Evolutionary conservation across 2,113 vertebrate species (phyloP), one percentile per base, ranked within the genome.

Genomic region (Chauna torquata): DNA sequence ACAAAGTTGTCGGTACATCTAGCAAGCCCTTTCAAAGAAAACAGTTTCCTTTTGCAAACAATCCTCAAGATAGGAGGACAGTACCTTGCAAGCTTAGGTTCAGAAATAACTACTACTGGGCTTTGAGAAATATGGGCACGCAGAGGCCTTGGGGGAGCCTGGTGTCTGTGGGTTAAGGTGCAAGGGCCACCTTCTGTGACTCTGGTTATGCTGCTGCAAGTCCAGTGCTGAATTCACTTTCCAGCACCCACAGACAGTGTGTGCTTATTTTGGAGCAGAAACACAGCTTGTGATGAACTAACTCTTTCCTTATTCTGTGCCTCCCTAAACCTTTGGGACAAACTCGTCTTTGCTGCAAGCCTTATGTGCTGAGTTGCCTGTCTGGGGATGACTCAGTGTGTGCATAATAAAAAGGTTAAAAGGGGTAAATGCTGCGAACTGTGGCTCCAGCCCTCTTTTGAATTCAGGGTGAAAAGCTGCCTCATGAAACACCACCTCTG

Each of bases 381-480:
- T n/a, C 19, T 68, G 75, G 85, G 38, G 44, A 8, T 79, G 61
- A 58, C 30, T 71, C 61, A 16, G 18, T 4, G 8, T 55, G 47
- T n/a, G n/a, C 19, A 5, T 32, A 52, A 62, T 11, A 20, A n/a
- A 90, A 82, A 64, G 32, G 19, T 68, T 47, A 14, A 50, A 71
- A 76, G 30, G 44, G 13, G 10, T 65, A 47, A 80, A 77, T 47
- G 8, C 23, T 66, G 38, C 13, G 15, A 72, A 11, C 23, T 72
- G 24, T 62, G 30, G 19, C 70, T 94, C 84, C 74, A 61, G 42
- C 30, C 32, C 30, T 78, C 57, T 61, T 77, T 30, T 45, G 50
- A 78, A n/a, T 78, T 71, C 17, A 65, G n/a, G 61, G 72, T 79
- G 44, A 92, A 88, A 90, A 79, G 40, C 52, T 40, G 30, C 71